A percentile compares a stretch with the other conserved stretches of the same genome.
phyloP scores from a whole-genome alignment of 1,140 invertebrate species.

The Cotesia vestalis region DNA sequence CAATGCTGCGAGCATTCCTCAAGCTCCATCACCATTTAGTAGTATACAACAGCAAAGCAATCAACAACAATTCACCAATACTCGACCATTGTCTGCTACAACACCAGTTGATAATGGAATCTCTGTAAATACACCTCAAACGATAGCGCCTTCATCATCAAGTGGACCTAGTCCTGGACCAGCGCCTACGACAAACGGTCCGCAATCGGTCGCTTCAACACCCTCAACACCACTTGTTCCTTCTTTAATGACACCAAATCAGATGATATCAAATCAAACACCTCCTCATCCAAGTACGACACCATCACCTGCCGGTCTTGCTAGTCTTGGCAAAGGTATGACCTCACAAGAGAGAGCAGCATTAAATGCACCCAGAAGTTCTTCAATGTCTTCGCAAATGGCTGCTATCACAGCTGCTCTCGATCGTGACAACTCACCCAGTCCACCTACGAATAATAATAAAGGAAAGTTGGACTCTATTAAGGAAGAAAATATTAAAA shows the following conservation, averaged over 20 bases:
- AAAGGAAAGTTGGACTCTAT: slow-evolving; percentile 74
- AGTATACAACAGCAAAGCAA: slow-evolving; percentile 52
- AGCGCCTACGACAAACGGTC: slow-evolving; percentile 57
- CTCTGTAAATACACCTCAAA: slow-evolving; percentile 54
- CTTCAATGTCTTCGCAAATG: slow-evolving; percentile 75
- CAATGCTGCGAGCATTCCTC: slow-evolving; percentile 57
- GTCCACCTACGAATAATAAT: slow-evolving; percentile 68
- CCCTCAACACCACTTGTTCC: slow-evolving; percentile 61
- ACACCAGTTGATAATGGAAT: slow-evolving; percentile 59
- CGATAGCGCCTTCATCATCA: slow-evolving; percentile 55
- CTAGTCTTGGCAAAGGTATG: slow-evolving; percentile 64
- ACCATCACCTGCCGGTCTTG: slow-evolving; percentile 58
- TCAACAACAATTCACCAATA: slow-evolving; percentile 59
- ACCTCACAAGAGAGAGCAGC: slow-evolving; percentile 64
- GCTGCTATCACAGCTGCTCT: slow-evolving; percentile 74
- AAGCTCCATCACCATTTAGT: slow-evolving; percentile 65
- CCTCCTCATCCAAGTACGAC: slow-evolving; percentile 62
- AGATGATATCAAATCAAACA: slow-evolving; percentile 59
- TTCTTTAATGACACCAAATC: slow-evolving; percentile 62
- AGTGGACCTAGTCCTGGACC: slow-evolving; percentile 60
- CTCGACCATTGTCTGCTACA: slow-evolving; percentile 55
- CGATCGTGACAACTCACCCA: slow-evolving; percentile 74
- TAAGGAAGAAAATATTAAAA: slow-evolving; percentile 75
- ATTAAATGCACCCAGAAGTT: slow-evolving; percentile 63
- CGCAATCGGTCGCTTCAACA: slow-evolving; percentile 59